Percentiles rank a stretch among this genome's conserved stretches.
phyloP scores from a whole-genome alignment of 2,888 invertebrate species.

The Drosophila aldrichi region DNA sequence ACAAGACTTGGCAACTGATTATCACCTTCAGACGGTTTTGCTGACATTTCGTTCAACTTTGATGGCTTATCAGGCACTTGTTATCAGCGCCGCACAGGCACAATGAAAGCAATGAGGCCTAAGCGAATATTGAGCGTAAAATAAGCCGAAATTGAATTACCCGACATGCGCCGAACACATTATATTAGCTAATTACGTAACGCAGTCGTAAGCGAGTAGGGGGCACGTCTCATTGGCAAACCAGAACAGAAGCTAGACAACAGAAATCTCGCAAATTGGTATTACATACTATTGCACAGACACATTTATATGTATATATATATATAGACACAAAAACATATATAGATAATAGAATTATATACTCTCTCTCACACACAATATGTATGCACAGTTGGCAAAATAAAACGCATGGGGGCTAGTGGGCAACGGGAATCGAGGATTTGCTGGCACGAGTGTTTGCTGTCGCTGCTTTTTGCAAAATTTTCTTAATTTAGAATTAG shows the following conservation, averaged over 20 bases:
- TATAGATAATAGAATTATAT: constrained; percentile 3
- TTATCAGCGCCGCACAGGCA: constrained; percentile 29
- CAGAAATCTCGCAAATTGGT: constrained; percentile 44
- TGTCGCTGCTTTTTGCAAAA: constrained; percentile 22
- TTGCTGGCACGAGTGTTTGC: constrained; percentile 15
- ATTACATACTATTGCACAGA: constrained; percentile 18
- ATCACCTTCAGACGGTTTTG: constrained; percentile 68
- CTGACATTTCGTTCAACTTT: constrained; percentile 32
- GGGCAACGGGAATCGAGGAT: neutral
- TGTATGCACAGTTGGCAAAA: constrained; percentile 13
- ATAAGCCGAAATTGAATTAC: constrained; percentile 12
- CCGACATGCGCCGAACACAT: constrained; percentile 1
- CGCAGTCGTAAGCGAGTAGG: constrained; percentile 11
- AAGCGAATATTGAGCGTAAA: constrained; percentile 11
- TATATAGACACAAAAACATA: neutral
- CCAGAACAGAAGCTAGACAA: constrained; percentile 21
- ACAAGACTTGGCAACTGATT: constrained; percentile 59
- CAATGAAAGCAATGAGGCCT: neutral
- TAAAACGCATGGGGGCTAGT: constrained; percentile 14
- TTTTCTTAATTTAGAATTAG: constrained; percentile 45
- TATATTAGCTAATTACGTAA: constrained; percentile 41
- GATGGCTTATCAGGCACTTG: constrained; percentile 41
- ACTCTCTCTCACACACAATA: constrained; percentile 3
- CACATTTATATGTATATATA: neutral
- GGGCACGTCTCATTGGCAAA: constrained; percentile 47